phyloP scores from a whole-genome alignment of 1,140 invertebrate species.

The Bombyx mandarina region DNA sequence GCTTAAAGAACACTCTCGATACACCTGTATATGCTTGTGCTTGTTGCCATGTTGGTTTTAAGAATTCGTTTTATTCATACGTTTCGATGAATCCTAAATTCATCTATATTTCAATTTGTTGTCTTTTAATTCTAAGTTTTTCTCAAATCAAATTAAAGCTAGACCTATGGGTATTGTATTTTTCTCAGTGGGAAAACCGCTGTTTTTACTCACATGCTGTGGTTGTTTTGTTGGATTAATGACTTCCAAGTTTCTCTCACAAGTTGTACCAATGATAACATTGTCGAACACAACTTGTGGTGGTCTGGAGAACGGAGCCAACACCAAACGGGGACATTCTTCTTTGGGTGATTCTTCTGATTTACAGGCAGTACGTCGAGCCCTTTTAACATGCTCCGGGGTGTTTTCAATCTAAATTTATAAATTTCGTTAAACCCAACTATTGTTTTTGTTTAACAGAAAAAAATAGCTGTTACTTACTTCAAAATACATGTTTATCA shows the following conservation, averaged over 20 bases:
- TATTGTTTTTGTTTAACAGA: background rate
- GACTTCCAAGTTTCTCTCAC: slow-evolving; percentile 69
- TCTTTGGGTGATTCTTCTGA: slow-evolving; percentile 36
- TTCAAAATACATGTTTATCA: slow-evolving; percentile 38
- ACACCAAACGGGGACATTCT: slow-evolving; percentile 56
- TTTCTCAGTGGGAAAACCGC: background rate
- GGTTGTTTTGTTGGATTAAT: slow-evolving; percentile 71
- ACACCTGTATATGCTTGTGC: too few species aligned
- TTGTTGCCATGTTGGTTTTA: too few species aligned
- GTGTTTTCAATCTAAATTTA: slow-evolving; percentile 62
- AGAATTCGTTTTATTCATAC: too few species aligned
- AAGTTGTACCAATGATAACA: slow-evolving; percentile 70
- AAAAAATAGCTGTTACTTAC: slow-evolving; percentile 18
- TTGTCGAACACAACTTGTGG: slow-evolving; percentile 76
- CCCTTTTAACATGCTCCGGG: slow-evolving; percentile 48
- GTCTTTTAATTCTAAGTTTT: too few species aligned
- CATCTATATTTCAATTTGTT: too few species aligned
- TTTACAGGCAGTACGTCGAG: slow-evolving; percentile 23
- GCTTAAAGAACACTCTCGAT: too few species aligned
- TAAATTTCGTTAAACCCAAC: background rate
- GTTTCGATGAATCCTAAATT: too few species aligned
- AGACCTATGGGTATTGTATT: background rate
- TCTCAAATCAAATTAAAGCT: too few species aligned
- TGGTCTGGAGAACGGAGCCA: slow-evolving; percentile 75
- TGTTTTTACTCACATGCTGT: slow-evolving; percentile 61